These are phyloP conservation scores for Acromyrmex heyeri DNA, from an alignment of 1,140 invertebrate genomes.

Conservation along the genomic window DNA sequence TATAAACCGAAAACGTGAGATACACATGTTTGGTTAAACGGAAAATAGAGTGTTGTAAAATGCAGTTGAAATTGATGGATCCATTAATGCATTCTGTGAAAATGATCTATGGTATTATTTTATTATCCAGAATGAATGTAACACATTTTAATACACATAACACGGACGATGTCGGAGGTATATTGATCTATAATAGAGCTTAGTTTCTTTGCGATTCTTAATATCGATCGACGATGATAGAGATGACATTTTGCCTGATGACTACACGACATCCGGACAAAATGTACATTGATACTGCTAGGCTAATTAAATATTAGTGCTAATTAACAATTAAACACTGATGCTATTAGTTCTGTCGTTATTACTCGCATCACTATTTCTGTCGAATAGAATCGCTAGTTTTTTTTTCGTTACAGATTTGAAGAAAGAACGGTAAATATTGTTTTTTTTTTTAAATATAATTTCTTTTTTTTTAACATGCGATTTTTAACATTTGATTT, in stretches of 20 bases:
- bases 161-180: neutral
- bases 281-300: neutral
- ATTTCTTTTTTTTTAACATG: neutral
- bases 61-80: conserved; percentile 18
- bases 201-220: neutral
- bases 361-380: conserved; percentile 28
- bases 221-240: neutral
- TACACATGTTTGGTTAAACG: neutral
- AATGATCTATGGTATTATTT: conserved; percentile 20
- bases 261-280: neutral
- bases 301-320: conserved; percentile 11
- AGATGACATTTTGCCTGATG: neutral
- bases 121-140: conserved; percentile 37
- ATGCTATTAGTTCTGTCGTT: conserved; percentile 7
- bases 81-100: conserved; percentile 30
- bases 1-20: neutral
- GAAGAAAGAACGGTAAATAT: neutral
- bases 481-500: neutral
- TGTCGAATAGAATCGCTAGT: conserved; percentile 37
- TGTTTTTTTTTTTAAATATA: neutral
- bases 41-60: neutral
- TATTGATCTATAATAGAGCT: neutral
- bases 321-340: conserved; percentile 10
- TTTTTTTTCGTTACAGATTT: conserved; percentile 58
- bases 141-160: conserved; percentile 21